phyloP scores from a whole-genome alignment of 2,113 vertebrate species.

The Gambusia holbrooki region DNA sequence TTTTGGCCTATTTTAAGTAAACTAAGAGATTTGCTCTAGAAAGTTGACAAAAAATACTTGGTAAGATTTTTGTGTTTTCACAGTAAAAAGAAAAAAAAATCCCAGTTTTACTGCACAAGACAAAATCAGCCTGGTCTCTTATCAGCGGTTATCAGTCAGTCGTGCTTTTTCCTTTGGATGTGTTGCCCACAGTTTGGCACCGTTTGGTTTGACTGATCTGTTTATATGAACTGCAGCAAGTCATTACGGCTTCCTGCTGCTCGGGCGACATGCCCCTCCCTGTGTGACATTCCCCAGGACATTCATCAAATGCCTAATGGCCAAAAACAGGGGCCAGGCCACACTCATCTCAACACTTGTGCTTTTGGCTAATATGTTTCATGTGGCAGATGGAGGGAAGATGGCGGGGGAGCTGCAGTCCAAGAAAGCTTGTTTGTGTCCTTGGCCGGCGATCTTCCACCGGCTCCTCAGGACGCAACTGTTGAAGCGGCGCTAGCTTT shows the following conservation, averaged over 20 bases:
- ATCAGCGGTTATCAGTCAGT: constrained; percentile 18
- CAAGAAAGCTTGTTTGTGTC: constrained; percentile 41
- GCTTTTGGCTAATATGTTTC: constrained; percentile 39
- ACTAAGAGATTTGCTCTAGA: too few relatives aligned
- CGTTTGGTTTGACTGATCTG: constrained; percentile 49
- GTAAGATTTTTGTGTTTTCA: too few relatives aligned
- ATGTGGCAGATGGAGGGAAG: constrained; percentile 54
- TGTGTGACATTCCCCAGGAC: constrained; percentile 45
- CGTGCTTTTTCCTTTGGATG: constrained; percentile 2
- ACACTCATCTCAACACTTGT: constrained; percentile 33
- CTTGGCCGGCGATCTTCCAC: constrained; percentile 14
- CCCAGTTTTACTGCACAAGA: background rate
- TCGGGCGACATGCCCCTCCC: constrained; percentile 44
- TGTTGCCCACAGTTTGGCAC: constrained; percentile 37
- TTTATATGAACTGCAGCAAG: constrained; percentile 55
- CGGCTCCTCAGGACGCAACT: constrained; percentile 3
- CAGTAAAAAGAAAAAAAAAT: background rate
- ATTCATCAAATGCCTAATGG: constrained; percentile 68
- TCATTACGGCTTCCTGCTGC: constrained; percentile 57
- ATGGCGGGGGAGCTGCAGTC: constrained; percentile 35
- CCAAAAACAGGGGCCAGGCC: constrained; percentile 55
- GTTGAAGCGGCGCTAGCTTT: background rate
- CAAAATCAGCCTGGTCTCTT: constrained; percentile 3
- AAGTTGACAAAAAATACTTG: too few relatives aligned
- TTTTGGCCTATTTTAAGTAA: too few relatives aligned